phyloP scores from a whole-genome alignment of 2,888 invertebrate species.

The Ennomos erosarius region DNA sequence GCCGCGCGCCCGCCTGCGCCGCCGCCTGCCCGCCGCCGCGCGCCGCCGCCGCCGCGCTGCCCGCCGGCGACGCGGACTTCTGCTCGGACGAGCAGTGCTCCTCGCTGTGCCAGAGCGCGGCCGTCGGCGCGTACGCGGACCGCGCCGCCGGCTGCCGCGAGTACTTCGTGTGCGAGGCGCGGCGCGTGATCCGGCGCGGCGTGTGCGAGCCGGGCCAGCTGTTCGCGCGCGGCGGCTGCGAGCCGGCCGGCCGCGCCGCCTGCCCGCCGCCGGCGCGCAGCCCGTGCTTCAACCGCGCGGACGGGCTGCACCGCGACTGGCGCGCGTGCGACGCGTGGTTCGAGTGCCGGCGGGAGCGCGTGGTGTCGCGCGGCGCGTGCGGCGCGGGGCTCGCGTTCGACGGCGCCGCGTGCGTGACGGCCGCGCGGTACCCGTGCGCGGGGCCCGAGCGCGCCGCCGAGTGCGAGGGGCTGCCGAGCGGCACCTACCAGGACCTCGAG shows the following conservation, averaged over 20 bases:
- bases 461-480: conserved; percentile 81
- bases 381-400: conserved; percentile 77
- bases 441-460: conserved; percentile 70
- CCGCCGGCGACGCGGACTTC: conserved; percentile 81
- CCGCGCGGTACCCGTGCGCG: conserved; percentile 72
- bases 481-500: conserved; percentile 81
- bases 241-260: conserved; percentile 65
- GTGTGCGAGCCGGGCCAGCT: conserved; percentile 82
- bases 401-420: conserved; percentile 73
- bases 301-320: conserved; percentile 78
- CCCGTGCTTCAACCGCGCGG: conserved; percentile 74
- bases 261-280: conserved; percentile 78
- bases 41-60: conserved; percentile 70
- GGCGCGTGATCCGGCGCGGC: conserved; percentile 80
- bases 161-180: conserved; percentile 84
- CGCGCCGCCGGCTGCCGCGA: conserved; percentile 82
- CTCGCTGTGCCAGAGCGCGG: conserved; percentile 77
- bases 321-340: conserved; percentile 79
- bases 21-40: conserved; percentile 72
- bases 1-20: conserved; percentile 57
- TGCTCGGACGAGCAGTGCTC: conserved; percentile 79
- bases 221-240: conserved; percentile 82
- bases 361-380: conserved; percentile 76
- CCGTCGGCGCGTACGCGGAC: conserved; percentile 85
- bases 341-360: conserved; percentile 77